Percentiles rank a stretch among this genome's conserved stretches.
Evolutionary conservation across 2,797 vertebrate species (phyloP).

Genomic region (Periophthalmus magnuspinnatus): DNA sequence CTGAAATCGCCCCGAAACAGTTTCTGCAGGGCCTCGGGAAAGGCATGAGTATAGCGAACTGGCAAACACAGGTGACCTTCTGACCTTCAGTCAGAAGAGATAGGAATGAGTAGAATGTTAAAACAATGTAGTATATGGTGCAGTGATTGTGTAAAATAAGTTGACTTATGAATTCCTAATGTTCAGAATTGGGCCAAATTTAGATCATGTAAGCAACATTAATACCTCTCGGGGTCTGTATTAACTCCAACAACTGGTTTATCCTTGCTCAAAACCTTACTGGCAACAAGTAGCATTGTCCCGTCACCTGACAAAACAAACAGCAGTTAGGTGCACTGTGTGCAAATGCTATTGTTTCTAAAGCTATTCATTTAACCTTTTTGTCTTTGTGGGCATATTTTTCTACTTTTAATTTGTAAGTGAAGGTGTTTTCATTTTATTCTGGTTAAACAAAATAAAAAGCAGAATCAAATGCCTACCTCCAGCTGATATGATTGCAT

Average conservation of each 20-base stretch:
- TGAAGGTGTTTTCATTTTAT: neutral
- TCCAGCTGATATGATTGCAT: constrained; percentile 94
- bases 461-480: constrained; percentile 70
- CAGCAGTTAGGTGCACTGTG: constrained; percentile 50
- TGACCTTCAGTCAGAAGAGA: constrained; percentile 77
- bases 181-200: neutral
- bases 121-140: neutral
- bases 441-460: neutral
- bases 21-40: constrained; percentile 91
- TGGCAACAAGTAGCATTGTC: constrained; percentile 96
- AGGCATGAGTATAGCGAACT: constrained; percentile 87
- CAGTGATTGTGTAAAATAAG: neutral
- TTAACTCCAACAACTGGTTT: constrained; percentile 97
- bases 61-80: constrained; percentile 96
- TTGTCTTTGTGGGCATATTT: constrained; percentile 8
- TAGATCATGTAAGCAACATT: neutral
- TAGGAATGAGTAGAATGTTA: neutral
- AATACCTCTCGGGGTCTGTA: constrained; percentile 97
- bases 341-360: constrained; percentile 17
- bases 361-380: constrained; percentile 29
- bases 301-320: constrained; percentile 87
- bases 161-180: neutral
- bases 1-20: constrained; percentile 94
- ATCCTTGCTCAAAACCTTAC: constrained; percentile 91
- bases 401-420: neutral